Base-by-base conservation (phyloP, 2,888 invertebrate genomes). In the Himalopsyche tibetana region DNA sequence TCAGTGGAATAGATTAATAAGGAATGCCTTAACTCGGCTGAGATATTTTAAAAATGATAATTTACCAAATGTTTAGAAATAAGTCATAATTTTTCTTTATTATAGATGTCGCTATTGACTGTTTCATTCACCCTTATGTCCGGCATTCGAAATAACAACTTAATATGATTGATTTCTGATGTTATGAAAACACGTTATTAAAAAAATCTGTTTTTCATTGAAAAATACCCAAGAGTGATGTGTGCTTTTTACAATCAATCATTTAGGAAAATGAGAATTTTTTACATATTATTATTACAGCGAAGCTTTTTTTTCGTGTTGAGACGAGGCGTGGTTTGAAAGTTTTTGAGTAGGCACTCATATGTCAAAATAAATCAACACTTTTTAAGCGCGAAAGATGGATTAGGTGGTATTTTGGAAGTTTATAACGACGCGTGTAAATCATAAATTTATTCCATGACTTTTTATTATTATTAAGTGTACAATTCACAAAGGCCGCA, bases 241-340 rank as follows among this genome's bases (percentile, higher is more conserved):
- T 85, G 85, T 82, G 38, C 45, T 85, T 82, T 81, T 82, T 63
- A 85, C 69, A 82, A 85, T 85, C 82, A 82, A 85, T 85, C 82
- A 85, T 85, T 85, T 85, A 69, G 74, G 45, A 51, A 55, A 81
- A 55, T 82, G 82, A 40, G 12, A 74, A n/a, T 55, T 84, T 69
- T 85, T 85, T 85, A 85, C 84, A 84, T 80, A 84, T 45, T 45
- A 42, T 81, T 55, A 55, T 55, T 80, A 28, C 55, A 85, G 9
- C n/a, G 28, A 38, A 74, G 40, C 45, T 17, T 55, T 38, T 81
- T 51, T 19, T 55, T 42, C 28, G 55, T 42, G 85, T 28, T 40
- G 38, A 45, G 63, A 69, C 51, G 15, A 19, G 79, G 42, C 79
- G 69, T 74, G 74, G 74, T 51, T 83, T 83, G 51, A 83, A 83